phyloP scores from a whole-genome alignment of 1,140 invertebrate genomes.

The Drosophila prosaltans region DNA sequence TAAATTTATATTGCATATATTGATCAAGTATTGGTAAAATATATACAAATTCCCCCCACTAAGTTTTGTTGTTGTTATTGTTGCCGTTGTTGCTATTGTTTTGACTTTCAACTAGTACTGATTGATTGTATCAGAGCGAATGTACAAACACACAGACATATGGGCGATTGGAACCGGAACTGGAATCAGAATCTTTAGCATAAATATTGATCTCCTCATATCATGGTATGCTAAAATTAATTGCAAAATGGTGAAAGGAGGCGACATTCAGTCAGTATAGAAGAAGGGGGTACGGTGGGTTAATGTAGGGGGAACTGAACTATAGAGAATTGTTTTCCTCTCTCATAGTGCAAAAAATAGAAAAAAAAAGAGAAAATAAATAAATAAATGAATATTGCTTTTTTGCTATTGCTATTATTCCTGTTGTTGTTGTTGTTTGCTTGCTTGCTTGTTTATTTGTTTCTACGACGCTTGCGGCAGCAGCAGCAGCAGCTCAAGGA shows the following conservation, averaged over 20 bases:
- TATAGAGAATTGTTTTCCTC: slow-evolving; percentile 28
- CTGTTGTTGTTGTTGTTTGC: not conserved
- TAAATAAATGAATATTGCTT: slow-evolving; percentile 29
- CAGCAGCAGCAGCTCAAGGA: not conserved
- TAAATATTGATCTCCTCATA: slow-evolving; percentile 3
- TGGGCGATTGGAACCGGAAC: slow-evolving; percentile 6
- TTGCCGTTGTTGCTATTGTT: no score
- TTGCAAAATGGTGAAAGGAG: slow-evolving; percentile 21
- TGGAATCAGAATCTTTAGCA: slow-evolving; percentile 19
- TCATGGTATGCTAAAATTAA: slow-evolving; percentile 1
- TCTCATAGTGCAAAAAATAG: slow-evolving; percentile 27
- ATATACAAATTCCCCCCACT: no score
- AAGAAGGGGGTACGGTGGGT: not conserved
- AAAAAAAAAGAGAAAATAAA: slow-evolving; percentile 32
- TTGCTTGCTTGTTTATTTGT: slow-evolving; percentile 48
- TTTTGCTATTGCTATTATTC: slow-evolving; percentile 4
- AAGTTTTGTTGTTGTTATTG: no score
- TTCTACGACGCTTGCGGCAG: slow-evolving; percentile 32
- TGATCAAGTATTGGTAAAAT: no score
- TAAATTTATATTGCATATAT: not conserved
- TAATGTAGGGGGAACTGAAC: slow-evolving; percentile 5
- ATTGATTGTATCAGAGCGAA: no score
- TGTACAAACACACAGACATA: no score
- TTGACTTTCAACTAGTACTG: no score
- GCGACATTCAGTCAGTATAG: not conserved